These are phyloP conservation scores for Piscicola geometra DNA, from an alignment of 2,888 invertebrate genomes.

Conservation along the genomic window DNA sequence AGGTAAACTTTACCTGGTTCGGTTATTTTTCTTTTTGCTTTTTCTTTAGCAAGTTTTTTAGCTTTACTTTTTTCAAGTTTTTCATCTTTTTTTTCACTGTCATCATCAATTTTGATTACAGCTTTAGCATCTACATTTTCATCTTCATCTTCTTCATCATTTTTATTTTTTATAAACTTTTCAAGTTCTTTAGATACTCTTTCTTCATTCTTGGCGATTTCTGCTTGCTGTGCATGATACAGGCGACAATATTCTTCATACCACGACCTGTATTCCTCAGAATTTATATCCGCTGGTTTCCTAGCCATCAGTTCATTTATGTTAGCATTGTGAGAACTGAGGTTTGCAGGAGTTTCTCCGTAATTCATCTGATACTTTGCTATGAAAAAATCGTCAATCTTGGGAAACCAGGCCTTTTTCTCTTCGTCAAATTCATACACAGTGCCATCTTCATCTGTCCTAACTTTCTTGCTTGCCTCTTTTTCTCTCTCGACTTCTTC, in stretches of 20 bases:
- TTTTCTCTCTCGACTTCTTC: slow-evolving; percentile 43
- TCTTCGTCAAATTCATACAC: slow-evolving; percentile 84
- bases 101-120: neutral
- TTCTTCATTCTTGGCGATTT: neutral
- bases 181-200: neutral
- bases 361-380: slow-evolving; percentile 32
- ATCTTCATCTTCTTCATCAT: slow-evolving; percentile 6
- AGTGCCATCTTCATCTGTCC: slow-evolving; percentile 67
- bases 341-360: slow-evolving; percentile 19
- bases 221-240: slow-evolving; percentile 2
- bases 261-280: slow-evolving; percentile 25
- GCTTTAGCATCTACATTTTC: neutral
- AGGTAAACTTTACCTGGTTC: neutral
- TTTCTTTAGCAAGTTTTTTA: slow-evolving; percentile 7
- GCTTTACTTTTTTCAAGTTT: neutral
- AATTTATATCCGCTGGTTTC: slow-evolving; percentile 16
- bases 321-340: neutral
- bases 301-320: neutral
- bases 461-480: slow-evolving; percentile 25
- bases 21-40: slow-evolving; percentile 1
- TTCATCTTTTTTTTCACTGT: neutral
- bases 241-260: slow-evolving; percentile 21
- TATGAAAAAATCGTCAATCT: slow-evolving; percentile 56
- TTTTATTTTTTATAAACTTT: slow-evolving; percentile 6
- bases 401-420: slow-evolving; percentile 92